These are phyloP conservation scores for Doryteuthis pealeii DNA, from an alignment of 1,140 invertebrate genomes.

Conservation along the genomic window DNA sequence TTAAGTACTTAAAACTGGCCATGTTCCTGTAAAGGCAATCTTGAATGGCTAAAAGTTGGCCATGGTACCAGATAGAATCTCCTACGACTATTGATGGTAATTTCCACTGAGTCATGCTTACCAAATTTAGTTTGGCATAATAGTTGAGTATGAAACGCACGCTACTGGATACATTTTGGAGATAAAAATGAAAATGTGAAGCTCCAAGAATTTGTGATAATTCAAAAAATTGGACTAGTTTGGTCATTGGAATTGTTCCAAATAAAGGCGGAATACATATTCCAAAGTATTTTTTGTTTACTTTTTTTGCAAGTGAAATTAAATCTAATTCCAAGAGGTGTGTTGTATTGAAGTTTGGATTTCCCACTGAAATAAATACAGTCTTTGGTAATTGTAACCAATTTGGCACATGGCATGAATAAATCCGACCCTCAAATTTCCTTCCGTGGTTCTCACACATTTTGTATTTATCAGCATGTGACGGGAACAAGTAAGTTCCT, in stretches of 20 bases:
- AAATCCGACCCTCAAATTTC: constrained; percentile 49
- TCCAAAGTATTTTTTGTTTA: constrained; percentile 65
- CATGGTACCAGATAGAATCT: constrained; percentile 54
- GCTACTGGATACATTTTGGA: constrained; percentile 35
- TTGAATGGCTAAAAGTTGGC: constrained; percentile 53
- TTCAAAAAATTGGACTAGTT: constrained; percentile 56
- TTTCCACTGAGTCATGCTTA: constrained; percentile 41
- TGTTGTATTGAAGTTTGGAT: not conserved
- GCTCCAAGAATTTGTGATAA: constrained; percentile 49
- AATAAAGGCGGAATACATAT: constrained; percentile 58
- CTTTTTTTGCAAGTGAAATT: constrained; percentile 2
- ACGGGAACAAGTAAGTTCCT: constrained; percentile 3
- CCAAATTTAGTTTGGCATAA: constrained; percentile 38
- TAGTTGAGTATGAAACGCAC: constrained; percentile 37
- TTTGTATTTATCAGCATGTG: constrained; percentile 39
- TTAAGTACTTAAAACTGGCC: constrained; percentile 44
- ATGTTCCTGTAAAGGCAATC: constrained; percentile 57
- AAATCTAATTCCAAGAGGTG: not conserved
- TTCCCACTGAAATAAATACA: not conserved
- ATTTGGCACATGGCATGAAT: constrained; percentile 42
- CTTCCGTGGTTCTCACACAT: constrained; percentile 57
- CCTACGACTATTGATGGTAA: constrained; percentile 35
- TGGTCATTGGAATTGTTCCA: constrained; percentile 43
- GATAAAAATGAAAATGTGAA: constrained; percentile 50
- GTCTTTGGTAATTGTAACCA: not conserved